phyloP scores from a whole-genome alignment of 2,797 vertebrate species.

The Halcyon badia region DNA sequence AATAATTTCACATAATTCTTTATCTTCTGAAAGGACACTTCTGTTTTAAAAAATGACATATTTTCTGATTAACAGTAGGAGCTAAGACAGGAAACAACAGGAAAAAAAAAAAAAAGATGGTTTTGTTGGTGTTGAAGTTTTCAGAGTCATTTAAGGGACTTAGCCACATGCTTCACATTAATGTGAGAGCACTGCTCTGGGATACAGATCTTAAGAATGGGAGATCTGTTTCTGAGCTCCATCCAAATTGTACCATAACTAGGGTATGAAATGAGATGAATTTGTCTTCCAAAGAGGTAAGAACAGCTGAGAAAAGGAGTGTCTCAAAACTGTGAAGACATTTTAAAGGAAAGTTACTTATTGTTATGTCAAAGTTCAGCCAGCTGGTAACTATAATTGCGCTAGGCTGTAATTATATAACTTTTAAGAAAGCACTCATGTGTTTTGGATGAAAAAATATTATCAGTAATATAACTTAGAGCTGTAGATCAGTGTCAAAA shows the following conservation, averaged over 20 bases:
- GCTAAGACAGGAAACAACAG: neutral
- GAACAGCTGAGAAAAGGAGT: constrained; percentile 27
- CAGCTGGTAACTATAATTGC: neutral
- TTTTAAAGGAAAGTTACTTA: constrained; percentile 42
- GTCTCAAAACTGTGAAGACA: neutral
- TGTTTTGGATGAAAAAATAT: neutral
- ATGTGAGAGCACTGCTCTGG: constrained; percentile 33
- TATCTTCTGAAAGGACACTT: neutral
- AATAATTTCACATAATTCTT: neutral
- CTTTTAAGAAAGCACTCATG: neutral
- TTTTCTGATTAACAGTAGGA: neutral
- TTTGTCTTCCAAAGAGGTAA: constrained; percentile 49
- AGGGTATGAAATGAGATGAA: constrained; percentile 50
- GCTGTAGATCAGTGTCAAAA: constrained; percentile 5
- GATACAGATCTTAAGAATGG: constrained; percentile 58
- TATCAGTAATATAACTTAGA: neutral
- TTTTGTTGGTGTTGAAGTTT: constrained; percentile 6
- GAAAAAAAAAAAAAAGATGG: neutral
- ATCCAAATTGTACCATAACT: constrained; percentile 46
- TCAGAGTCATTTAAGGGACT: constrained; percentile 37
- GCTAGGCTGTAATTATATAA: neutral
- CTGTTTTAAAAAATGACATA: neutral
- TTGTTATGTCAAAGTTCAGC: neutral
- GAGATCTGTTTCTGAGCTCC: constrained; percentile 51
- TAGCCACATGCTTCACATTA: constrained; percentile 65